A percentile compares a stretch with the other conserved stretches of the same genome.
Conservation (phyloP, 2,113 vertebrate genomes). For the Poecile atricapillus region DNA sequence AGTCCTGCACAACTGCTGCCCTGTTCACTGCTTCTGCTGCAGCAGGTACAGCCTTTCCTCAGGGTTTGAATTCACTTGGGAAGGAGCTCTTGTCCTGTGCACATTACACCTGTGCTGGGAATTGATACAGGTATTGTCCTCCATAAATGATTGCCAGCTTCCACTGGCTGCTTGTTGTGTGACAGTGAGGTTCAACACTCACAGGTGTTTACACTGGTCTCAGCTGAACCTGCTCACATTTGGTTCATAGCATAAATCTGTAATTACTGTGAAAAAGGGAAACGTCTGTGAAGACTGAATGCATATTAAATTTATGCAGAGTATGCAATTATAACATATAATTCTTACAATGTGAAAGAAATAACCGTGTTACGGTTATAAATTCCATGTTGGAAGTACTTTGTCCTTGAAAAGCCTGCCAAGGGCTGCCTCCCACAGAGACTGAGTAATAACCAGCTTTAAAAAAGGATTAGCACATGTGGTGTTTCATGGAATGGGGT, state of each 20-base stretch:
- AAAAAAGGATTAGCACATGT: background rate
- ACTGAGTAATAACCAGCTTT: conserved; percentile 1
- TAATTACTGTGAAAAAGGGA: background rate
- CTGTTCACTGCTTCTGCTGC: background rate
- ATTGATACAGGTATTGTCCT: background rate
- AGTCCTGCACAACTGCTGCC: background rate
- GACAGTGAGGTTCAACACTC: background rate
- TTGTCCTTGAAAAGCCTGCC: conserved; percentile 32
- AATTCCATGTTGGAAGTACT: background rate
- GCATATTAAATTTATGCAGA: background rate
- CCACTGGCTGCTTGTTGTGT: background rate
- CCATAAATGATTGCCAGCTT: background rate
- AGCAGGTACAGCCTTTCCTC: background rate
- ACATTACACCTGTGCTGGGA: background rate
- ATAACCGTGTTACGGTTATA: background rate
- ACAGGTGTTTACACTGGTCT: background rate
- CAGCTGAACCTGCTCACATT: background rate
- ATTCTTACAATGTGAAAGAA: background rate
- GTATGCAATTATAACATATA: background rate
- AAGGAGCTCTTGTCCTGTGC: background rate
- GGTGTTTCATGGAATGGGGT: background rate
- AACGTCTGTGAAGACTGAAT: background rate
- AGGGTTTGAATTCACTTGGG: background rate
- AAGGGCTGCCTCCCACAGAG: background rate
- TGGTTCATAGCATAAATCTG: background rate